Evolutionary conservation across 2,113 vertebrate genomes (phyloP).

Genomic region (Protobothrops mucrosquamatus): DNA sequence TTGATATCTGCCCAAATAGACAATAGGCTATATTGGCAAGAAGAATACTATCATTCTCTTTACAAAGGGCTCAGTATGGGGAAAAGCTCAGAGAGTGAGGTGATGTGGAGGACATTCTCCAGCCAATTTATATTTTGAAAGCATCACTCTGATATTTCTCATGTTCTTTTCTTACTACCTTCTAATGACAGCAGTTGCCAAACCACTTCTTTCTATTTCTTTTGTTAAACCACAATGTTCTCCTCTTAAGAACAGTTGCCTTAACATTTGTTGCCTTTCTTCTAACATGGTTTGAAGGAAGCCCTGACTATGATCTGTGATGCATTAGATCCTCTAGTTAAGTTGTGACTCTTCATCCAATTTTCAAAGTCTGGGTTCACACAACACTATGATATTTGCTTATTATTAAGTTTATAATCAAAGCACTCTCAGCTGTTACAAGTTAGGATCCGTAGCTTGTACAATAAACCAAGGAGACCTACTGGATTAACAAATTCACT

Average conservation of each 20-base stretch:
- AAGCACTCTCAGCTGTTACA: neutral
- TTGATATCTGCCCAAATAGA: neutral
- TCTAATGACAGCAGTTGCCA: neutral
- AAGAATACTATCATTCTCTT: neutral
- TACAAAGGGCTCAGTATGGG: neutral
- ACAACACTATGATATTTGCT: neutral
- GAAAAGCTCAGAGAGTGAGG: neutral
- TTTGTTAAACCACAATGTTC: neutral
- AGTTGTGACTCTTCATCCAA: neutral
- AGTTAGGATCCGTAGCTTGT: too few species aligned
- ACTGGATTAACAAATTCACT: too few species aligned
- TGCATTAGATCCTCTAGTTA: neutral
- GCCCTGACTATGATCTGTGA: neutral
- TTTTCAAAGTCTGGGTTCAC: neutral
- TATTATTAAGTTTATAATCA: neutral
- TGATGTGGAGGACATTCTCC: neutral
- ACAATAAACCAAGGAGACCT: too few species aligned
- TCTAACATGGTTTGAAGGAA: neutral
- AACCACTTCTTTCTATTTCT: neutral
- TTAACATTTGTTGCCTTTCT: neutral
- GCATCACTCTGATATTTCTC: neutral
- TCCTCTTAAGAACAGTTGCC: neutral
- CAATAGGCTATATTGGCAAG: neutral
- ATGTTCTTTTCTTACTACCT: neutral
- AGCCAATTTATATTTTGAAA: neutral